Evolutionary conservation across 2,113 vertebrate genomes (phyloP), one percentile per base, ranked within the genome.

Genomic region (Zapornia atra): DNA sequence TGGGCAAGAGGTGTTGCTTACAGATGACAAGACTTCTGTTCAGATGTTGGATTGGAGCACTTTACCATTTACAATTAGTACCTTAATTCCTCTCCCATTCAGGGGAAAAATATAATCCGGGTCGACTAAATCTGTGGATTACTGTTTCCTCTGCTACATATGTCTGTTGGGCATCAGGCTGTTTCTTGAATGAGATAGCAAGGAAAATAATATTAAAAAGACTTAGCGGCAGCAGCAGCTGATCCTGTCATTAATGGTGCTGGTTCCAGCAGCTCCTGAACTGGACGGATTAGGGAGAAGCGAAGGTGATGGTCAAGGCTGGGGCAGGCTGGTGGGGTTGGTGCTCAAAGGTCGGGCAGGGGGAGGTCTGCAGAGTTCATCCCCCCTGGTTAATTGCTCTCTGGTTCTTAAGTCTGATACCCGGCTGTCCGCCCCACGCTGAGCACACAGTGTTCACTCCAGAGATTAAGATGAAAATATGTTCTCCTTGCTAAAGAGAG

Each of bases 401-500:
- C 26, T 56, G 9, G 82, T 12, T 36, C 82, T 69, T 42, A 65
- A 78, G 88, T 40, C 78, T 31, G 8, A 16, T 20, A 36, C 79
- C 64, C 16, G 10, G 61, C 88, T 10, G 13, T 33, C 75, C 6
- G 5, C 25, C 57, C 64, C 3, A 7, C 5, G 3, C 91, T 38
- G 33, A 97, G 96, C 86, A 94, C 94, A 70, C 38, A 0, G 65
- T 87, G 96, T 97, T 97, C n/a, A 1, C 69, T 53, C 48, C 1
- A 12, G 53, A 79, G 92, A 85, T 88, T 70, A 60, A 28, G 80
- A 42, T 92, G 96, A 85, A 96, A 98, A 96, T 77, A 68, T 80
- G 96, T 96, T 97, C 96, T 92, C 80, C 92, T 91, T 66, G 96
- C 91, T 96, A 88, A 88, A 90, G 95, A 87, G 80, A 92, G 88